These are phyloP conservation scores for Andrena bicolor DNA, from an alignment of 2,888 invertebrate species.

Conservation along the genomic window DNA sequence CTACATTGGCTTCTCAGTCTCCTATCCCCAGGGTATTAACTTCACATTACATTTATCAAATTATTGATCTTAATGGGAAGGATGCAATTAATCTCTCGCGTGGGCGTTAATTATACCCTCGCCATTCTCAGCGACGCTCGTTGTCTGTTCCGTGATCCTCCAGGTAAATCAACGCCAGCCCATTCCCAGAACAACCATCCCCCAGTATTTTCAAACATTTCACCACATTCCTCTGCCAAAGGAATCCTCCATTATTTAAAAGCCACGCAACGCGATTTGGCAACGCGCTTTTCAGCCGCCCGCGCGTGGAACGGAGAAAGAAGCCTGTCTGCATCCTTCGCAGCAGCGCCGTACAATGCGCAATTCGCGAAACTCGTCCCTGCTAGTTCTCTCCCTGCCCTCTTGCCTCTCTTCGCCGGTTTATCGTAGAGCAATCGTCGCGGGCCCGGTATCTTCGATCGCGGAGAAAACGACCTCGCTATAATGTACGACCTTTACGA, in stretches of 20 bases:
- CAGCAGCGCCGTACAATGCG: neutral
- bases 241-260: neutral
- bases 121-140: neutral
- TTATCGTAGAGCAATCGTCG: constrained; percentile 21
- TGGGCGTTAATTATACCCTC: constrained; percentile 31
- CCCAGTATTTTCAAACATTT: neutral
- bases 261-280: too few relatives aligned
- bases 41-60: constrained; percentile 28
- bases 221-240: neutral
- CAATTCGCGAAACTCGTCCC: constrained; percentile 3
- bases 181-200: neutral
- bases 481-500: constrained; percentile 73
- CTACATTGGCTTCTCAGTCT: neutral
- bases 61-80: constrained; percentile 35
- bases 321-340: neutral
- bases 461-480: constrained; percentile 72
- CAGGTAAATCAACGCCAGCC: neutral
- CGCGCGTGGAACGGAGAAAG: neutral
- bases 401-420: neutral
- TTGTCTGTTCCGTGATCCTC: neutral
- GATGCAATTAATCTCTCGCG: constrained; percentile 32
- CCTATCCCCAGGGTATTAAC: neutral
- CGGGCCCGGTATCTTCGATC: constrained; percentile 45
- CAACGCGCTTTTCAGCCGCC: too few relatives aligned
- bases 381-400: constrained; percentile 4